Percentiles rank a stretch among this genome's conserved stretches.
phyloP scores from a whole-genome alignment of 2,113 vertebrate genomes.

The Chlorodrepanis virens region DNA sequence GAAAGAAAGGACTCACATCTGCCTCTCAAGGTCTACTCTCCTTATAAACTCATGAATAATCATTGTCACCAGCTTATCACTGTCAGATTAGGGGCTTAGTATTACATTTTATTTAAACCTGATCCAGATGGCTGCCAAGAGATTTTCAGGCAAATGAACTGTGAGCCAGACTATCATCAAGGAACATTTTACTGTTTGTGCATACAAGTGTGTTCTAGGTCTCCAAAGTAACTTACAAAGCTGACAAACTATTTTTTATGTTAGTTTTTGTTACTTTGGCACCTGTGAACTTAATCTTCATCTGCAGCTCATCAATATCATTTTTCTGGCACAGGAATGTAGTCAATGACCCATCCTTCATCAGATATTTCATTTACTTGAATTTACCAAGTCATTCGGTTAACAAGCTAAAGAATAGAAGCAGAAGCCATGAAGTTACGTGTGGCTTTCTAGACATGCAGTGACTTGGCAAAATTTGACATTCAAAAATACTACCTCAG shows the following conservation, averaged over 20 bases:
- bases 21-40: slow-evolving; percentile 54
- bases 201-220: not conserved
- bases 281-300: slow-evolving; percentile 32
- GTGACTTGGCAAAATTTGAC: not conserved
- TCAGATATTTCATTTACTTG: not conserved
- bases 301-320: not conserved
- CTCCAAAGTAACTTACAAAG: slow-evolving; percentile 6
- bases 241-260: not conserved
- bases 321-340: not conserved
- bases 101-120: slow-evolving; percentile 54
- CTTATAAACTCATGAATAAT: slow-evolving; percentile 52
- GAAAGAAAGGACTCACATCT: slow-evolving; percentile 51
- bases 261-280: not conserved
- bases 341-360: not conserved
- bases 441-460: not conserved
- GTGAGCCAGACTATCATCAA: slow-evolving; percentile 43
- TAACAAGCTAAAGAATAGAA: not conserved
- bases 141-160: slow-evolving; percentile 58
- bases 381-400: not conserved
- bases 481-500: not conserved
- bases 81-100: slow-evolving; percentile 50
- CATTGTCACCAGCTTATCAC: slow-evolving; percentile 53
- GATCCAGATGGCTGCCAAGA: slow-evolving; percentile 58
- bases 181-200: slow-evolving; percentile 27
- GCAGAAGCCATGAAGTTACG: not conserved